These are phyloP conservation scores for Anomalospiza imberbis DNA, from an alignment of 2,797 vertebrate genomes.

Conservation along the genomic window DNA sequence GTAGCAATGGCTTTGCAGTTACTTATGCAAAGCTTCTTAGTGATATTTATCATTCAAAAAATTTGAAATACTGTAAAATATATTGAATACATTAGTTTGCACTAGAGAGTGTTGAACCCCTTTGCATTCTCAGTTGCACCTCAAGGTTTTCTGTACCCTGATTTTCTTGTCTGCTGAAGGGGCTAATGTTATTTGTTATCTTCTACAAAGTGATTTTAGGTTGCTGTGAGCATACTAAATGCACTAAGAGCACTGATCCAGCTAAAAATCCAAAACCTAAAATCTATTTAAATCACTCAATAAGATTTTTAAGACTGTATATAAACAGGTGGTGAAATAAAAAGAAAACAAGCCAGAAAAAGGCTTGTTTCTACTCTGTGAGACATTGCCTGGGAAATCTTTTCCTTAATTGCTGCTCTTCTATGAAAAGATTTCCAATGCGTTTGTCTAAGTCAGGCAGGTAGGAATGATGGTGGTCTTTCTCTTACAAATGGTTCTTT, in stretches of 20 bases:
- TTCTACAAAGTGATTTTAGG: neutral
- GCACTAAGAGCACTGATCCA: neutral
- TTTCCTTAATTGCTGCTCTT: neutral
- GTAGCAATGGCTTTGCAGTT: neutral
- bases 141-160: neutral
- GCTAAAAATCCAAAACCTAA: neutral
- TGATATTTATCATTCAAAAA: neutral
- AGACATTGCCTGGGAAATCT: neutral
- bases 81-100: neutral
- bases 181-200: neutral
- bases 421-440: neutral
- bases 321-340: neutral
- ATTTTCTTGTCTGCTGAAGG: neutral
- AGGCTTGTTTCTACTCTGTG: neutral
- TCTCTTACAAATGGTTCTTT: neutral
- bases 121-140: neutral
- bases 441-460: neutral
- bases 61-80: neutral
- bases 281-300: neutral
- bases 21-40: neutral
- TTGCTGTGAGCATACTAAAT: neutral
- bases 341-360: neutral
- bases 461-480: neutral
- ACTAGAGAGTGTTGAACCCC: neutral
- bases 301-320: neutral